Evolutionary conservation across 2,888 invertebrate species (phyloP), one percentile per base, ranked within the genome.

Genomic region (Phrixothrix hirtus): DNA sequence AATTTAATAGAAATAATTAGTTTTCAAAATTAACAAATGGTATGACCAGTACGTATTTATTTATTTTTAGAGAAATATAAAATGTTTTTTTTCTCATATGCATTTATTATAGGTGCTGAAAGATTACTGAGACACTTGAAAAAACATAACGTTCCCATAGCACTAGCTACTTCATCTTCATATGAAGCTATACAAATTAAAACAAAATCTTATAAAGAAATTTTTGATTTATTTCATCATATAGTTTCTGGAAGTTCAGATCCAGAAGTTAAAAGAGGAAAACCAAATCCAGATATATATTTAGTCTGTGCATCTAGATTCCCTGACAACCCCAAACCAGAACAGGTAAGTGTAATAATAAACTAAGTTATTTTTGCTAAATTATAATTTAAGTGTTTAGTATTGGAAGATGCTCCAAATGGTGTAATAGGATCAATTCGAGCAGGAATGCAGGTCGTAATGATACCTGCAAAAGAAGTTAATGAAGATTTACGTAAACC

Each of bases 281-380:
- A 89, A 75, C 88, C 88, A 2, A 79, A 78, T 31, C 88, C 88
- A 0, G 87, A 88, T 69, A 83, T 84, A 57, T 89, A 86, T 70
- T 71, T 84, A 10, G 78, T 86, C 2, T 81, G 83, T 62, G 83
- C 84, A 1, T 73, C 75, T 7, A 70, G 85, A 44, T 87, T 87
- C 69, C 69, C 76, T 1, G 80, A 81, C 57, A 68, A 75, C 39
- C 80, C 81, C 1, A 67, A 76, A 61, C 75, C 79, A 10, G 65
- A 67, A 29, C 55, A 69, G 45, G 74, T 74, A 61, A 55, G 25
- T 29, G 11, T 14, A 1, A 9, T 17, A 12, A 1, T n/a, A 30
- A 29, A 34, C n/a, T 5, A 21, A 5, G 10, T 5, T 11, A 44
- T 34, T 39, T 32, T 27, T 9, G 7, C 7, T 25, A n/a, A 11